These are phyloP conservation scores for Emydoidea blandingii DNA, from an alignment of 2,797 vertebrate species.

Conservation along the genomic window DNA sequence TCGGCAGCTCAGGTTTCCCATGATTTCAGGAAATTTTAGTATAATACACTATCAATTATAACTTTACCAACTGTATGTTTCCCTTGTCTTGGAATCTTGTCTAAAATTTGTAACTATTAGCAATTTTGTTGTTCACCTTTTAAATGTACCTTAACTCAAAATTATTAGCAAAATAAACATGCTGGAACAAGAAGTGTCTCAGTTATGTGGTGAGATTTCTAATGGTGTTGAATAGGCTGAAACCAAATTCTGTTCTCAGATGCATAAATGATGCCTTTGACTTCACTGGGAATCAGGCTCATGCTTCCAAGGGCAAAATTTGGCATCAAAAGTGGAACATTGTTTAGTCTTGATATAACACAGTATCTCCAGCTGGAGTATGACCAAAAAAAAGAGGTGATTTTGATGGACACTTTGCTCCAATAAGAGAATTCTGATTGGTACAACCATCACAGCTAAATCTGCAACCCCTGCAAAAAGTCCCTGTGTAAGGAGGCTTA, in stretches of 20 bases:
- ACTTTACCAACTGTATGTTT: neutral
- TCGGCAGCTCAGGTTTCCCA: no score
- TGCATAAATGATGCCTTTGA: neutral
- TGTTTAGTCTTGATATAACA: neutral
- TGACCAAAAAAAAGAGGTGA: neutral
- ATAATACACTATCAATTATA: no score
- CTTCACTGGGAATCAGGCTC: neutral
- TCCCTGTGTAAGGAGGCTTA: neutral
- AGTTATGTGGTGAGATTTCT: neutral
- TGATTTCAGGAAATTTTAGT: no score
- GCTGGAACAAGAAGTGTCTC: neutral
- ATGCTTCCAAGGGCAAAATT: neutral
- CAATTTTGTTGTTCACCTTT: neutral
- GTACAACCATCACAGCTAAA: neutral
- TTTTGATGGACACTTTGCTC: neutral
- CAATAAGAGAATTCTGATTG: neutral
- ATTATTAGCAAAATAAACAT: neutral
- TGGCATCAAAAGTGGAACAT: neutral
- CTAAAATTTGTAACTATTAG: neutral
- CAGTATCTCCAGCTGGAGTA: neutral
- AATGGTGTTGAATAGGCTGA: neutral
- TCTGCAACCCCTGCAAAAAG: neutral
- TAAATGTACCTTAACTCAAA: neutral
- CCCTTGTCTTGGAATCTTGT: neutral
- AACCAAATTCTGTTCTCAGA: neutral